Evolutionary conservation across 2,797 vertebrate species (phyloP), one percentile per base, ranked within the genome.

Genomic region (Poliocrania exsul): DNA sequence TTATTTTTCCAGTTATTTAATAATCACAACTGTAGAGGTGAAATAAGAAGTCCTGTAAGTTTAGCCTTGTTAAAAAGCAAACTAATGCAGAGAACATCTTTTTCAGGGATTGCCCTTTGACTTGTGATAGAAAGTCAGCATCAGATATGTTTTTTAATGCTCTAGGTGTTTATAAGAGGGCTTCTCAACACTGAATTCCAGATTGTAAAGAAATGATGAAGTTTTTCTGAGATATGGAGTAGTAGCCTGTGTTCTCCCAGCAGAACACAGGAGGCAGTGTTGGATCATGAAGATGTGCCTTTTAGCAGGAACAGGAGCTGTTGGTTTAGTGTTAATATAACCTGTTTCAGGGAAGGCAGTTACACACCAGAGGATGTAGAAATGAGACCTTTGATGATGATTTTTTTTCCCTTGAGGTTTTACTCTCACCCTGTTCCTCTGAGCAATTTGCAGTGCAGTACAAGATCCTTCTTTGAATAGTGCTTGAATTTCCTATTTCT

Each of bases 261-360:
- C 7, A 12, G 62, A 80, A 33, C 8, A 31, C 13, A 95, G 92
- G 95, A 92, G 95, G 93, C 80, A 84, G 38, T 90, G 72, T 90
- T 78, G 73, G 80, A 78, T 40, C 66, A 35, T 28, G 33, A 53
- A 78, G 17, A 38, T 31, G 29, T 42, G 31, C 44, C 28, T 40
- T 72, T 65, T 9, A 64, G 16, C 24, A 46, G 29, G 47, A 57
- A 10, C 2, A 0, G n/a, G 33, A 90, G 57, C 69, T 85, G 50
- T 31, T 74, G 16, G 15, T 65, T 84, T 50, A 65, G 50, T 26
- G 71, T 83, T 9, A 25, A 24, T 53, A 5, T 44, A 75, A 33
- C 37, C 25, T 71, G 0, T 72, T 81, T 78, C 2, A 9, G 50
- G 47, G 14, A 23, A 75, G 42, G 37, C 58, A 57, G 26, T 88